Evolutionary conservation across 2,797 vertebrate species (phyloP).

Genomic region (Phataginus tricuspis): DNA sequence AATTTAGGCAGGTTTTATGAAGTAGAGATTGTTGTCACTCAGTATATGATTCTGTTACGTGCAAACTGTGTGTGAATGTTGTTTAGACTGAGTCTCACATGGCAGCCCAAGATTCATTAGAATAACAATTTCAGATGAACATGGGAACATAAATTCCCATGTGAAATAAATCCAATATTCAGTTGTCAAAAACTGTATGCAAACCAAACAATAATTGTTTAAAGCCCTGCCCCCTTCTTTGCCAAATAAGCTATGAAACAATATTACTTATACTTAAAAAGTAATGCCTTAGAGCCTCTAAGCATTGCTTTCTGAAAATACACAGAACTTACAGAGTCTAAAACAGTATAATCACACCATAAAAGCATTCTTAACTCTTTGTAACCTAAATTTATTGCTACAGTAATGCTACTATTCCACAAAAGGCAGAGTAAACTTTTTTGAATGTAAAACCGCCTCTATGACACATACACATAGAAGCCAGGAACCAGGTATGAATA

Average conservation of each 20-base stretch:
- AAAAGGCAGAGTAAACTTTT: background rate
- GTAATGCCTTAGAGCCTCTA: background rate
- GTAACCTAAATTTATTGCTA: background rate
- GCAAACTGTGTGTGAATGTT: background rate
- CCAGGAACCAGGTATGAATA: background rate
- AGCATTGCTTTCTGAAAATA: background rate
- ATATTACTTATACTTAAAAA: background rate
- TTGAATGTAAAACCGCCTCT: background rate
- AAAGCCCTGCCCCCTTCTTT: background rate
- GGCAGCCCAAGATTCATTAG: background rate
- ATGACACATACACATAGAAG: background rate
- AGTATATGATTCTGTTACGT: background rate
- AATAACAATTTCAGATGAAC: background rate
- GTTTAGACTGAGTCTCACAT: background rate
- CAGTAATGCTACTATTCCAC: background rate
- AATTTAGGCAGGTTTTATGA: background rate
- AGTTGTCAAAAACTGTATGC: background rate
- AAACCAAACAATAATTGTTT: background rate
- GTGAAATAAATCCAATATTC: background rate
- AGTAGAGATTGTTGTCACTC: background rate
- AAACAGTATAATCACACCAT: background rate
- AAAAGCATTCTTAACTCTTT: background rate
- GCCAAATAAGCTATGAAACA: background rate
- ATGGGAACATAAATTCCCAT: background rate
- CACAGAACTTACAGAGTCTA: background rate